Evolutionary conservation across 2,113 vertebrate genomes (phyloP).

Genomic region (Poeciliopsis retropinna): DNA sequence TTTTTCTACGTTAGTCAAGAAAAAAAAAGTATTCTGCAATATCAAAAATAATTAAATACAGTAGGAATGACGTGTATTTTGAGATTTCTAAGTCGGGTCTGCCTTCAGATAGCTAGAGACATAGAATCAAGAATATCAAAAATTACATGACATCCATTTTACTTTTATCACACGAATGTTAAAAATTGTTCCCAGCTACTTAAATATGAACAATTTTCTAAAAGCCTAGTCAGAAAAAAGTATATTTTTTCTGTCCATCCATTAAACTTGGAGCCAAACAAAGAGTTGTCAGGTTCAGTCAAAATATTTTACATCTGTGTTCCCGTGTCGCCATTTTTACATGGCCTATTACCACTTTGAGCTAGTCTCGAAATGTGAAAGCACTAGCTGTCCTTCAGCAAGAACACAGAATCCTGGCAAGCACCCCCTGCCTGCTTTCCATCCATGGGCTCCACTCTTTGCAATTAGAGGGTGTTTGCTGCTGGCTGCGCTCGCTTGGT

Average conservation of each 20-base stretch:
- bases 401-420: conserved; percentile 61
- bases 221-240: conserved; percentile 44
- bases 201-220: conserved; percentile 36
- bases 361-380: conserved; percentile 62
- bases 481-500: conserved; percentile 70
- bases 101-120: conserved; percentile 31
- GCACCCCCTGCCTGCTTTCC: conserved; percentile 45
- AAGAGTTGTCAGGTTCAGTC: conserved; percentile 36
- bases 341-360: conserved; percentile 56
- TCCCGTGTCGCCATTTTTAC: conserved; percentile 52
- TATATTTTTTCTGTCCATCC: conserved; percentile 55
- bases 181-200: conserved; percentile 45
- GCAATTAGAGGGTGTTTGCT: conserved; percentile 77
- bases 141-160: conserved; percentile 35
- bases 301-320: conserved; percentile 52
- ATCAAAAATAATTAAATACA: too few relatives aligned
- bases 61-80: not conserved
- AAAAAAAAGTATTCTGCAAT: not conserved
- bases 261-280: conserved; percentile 60
- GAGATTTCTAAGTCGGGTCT: conserved; percentile 18
- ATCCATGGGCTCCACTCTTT: conserved; percentile 74
- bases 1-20: not conserved
- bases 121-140: conserved; percentile 37
- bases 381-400: conserved; percentile 65
- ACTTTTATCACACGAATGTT: conserved; percentile 50